Base-by-base conservation (phyloP, 2,113 vertebrate species). In the Alligator mississippiensis region DNA sequence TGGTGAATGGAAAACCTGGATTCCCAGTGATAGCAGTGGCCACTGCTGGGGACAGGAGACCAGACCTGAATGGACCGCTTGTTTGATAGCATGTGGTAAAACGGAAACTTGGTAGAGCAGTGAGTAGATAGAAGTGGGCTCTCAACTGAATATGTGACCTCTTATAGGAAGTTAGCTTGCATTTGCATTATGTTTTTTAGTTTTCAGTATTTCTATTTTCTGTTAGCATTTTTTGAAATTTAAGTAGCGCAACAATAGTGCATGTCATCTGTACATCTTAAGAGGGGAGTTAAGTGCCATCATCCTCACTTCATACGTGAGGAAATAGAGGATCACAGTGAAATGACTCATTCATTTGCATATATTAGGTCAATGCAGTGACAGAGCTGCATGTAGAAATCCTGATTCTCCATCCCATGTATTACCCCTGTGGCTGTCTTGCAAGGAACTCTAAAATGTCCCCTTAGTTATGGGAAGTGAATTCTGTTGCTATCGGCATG, bases 171-270 rank as follows among this genome's bases (percentile, higher is more conserved):
- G 34, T 72, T 72, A 47, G 34, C 47, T 6, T 34, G 22, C 24
- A 76, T 10, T 55, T 34, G 2, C 2, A 11, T 16, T 21, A 10
- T 4, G 34, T 27, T 16, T 78, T 22, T 19, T 86, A 60, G n/a
- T 83, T 91, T 86, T 81, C n/a, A 47, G 61, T 59, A 1, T 25
- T 79, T 77, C 1, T 4, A 28, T 68, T 82, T 70, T 59, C 8
- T 87, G 47, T 47, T 47, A 47, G 47, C 17, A 25, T 5, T 4
- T 75, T 82, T 88, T 70, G 84, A 96, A 86, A 15, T 3, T 4
- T 15, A 1, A 2, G 1, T 86, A 66, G 87, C n/a, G 10, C n/a
- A 18, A 1, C 3, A 11, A 4, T 88, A 25, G 6, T 47, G 47
- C 8, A 47, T 47, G 47, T 47, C 47, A 47, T 47, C 47, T 47